Conservation (phyloP, 2,888 invertebrate species). For the Cantharis rufa region DNA sequence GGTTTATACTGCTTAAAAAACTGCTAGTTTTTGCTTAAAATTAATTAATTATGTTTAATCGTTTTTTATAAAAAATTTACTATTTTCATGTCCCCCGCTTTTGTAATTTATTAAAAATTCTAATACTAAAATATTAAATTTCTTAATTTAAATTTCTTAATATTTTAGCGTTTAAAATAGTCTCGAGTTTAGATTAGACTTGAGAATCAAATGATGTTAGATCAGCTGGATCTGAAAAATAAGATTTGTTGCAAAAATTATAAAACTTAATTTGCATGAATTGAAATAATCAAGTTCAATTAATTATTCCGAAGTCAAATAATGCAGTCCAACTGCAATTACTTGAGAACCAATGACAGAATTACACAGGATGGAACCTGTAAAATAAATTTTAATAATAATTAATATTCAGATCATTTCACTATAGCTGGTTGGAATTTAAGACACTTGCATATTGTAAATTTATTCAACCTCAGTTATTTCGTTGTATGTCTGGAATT, state of each 20-base stretch:
- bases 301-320: not conserved
- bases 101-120: too few species aligned
- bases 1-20: too few species aligned
- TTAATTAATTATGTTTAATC: too few species aligned
- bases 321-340: not conserved
- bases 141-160: too few species aligned
- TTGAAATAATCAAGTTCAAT: not conserved
- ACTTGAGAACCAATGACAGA: not conserved
- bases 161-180: too few species aligned
- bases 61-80: too few species aligned
- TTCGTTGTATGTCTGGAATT: slow-evolving; percentile 6
- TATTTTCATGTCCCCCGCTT: too few species aligned
- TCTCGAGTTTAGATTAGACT: not conserved
- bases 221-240: not conserved
- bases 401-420: not conserved
- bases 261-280: not conserved
- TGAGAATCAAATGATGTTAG: not conserved
- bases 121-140: too few species aligned
- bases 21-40: too few species aligned
- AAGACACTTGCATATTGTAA: not conserved
- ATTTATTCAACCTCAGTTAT: not conserved
- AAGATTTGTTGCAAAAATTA: not conserved
- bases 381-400: not conserved
- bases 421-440: not conserved
- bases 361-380: not conserved